These are phyloP conservation scores for Amia ocellicauda DNA, from an alignment of 2,113 vertebrate genomes.

Conservation along the genomic window DNA sequence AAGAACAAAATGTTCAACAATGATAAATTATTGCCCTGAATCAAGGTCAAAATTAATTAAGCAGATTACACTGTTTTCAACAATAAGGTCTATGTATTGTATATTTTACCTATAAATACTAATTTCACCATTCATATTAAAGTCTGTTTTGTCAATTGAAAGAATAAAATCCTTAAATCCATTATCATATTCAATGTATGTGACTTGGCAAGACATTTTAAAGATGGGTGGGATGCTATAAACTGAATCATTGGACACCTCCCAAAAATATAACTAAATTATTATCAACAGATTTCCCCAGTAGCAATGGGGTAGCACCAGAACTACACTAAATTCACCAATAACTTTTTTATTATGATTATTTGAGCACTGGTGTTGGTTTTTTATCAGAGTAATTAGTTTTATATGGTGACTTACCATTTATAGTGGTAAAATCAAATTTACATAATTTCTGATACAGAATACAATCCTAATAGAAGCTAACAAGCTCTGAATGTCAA, in stretches of 20 bases:
- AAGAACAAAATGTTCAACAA: too few relatives aligned
- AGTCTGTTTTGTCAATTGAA: neutral
- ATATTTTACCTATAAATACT: too few relatives aligned
- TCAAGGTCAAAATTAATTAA: too few relatives aligned
- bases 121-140: too few relatives aligned
- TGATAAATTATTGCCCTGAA: too few relatives aligned
- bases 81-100: too few relatives aligned
- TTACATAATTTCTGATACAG: conserved; percentile 35
- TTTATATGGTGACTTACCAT: conserved; percentile 32
- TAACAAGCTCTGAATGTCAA: conserved; percentile 45
- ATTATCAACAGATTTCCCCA: neutral
- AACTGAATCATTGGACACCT: too few relatives aligned
- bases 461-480: conserved; percentile 36
- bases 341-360: conserved; percentile 13
- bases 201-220: neutral
- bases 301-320: neutral
- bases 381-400: conserved; percentile 38
- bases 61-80: too few relatives aligned
- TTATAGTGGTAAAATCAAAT: conserved; percentile 36
- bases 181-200: neutral
- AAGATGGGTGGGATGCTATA: neutral
- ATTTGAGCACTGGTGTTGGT: conserved; percentile 27
- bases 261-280: neutral
- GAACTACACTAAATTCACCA: conserved; percentile 11
- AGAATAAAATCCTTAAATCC: neutral